Evolutionary conservation across 2,113 vertebrate genomes (phyloP).

Genomic region (Phaetusa simplex): DNA sequence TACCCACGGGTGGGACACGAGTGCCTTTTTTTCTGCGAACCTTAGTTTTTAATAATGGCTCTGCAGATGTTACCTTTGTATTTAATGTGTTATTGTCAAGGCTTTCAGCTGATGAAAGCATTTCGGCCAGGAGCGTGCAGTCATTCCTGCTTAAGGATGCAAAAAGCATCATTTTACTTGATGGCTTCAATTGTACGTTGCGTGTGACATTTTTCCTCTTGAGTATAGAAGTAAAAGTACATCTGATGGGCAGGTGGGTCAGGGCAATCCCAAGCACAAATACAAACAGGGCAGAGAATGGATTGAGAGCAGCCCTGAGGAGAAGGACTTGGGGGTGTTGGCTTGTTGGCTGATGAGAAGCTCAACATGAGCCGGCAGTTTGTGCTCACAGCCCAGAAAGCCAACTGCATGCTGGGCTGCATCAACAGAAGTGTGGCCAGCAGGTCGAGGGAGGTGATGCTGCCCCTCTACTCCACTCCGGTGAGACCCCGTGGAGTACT

Average conservation of each 20-base stretch:
- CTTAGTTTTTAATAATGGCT: too few relatives aligned
- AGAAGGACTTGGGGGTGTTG: neutral
- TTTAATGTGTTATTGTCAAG: accelerated
- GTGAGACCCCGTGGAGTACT: neutral
- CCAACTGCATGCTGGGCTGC: neutral
- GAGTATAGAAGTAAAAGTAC: neutral
- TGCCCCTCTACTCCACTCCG: neutral
- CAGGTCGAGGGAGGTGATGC: neutral
- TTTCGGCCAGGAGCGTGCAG: neutral
- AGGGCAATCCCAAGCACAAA: neutral
- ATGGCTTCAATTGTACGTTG: accelerated
- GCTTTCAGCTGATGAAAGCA: neutral
- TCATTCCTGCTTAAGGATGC: neutral
- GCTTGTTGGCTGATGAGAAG: neutral
- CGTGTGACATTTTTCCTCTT: neutral
- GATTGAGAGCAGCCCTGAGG: neutral
- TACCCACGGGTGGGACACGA: too few relatives aligned
- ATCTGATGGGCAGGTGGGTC: neutral
- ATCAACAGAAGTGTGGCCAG: neutral
- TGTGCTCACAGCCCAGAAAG: neutral
- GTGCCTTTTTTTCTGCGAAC: neutral
- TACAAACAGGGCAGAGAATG: neutral
- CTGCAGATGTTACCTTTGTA: neutral
- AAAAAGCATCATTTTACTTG: neutral
- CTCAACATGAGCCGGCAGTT: neutral